Base-by-base conservation (phyloP, 2,888 invertebrate species). In the Hemicrepidius hirtus region DNA sequence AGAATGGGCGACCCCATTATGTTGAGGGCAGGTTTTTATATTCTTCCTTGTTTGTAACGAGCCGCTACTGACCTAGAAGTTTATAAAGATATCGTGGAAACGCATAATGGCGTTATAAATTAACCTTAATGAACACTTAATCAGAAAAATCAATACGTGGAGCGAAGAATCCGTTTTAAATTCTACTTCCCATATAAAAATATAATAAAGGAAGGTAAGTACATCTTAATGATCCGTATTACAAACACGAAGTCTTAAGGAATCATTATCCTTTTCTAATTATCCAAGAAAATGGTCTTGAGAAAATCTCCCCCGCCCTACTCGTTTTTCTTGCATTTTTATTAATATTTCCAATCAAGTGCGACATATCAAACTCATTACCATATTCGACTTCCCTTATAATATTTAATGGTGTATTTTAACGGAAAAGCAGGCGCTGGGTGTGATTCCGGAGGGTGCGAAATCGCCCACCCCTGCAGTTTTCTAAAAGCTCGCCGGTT, bases 91-190 rank as follows among this genome's bases (percentile, higher is more conserved):
- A 53, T 12, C 32, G 28, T 13, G 53, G 12, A 21, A 28, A 32
- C 28, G 53, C 28, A 53, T 53, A 53, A 53, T 53, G 53, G 32
- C 13, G 24, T 12, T 28, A 32, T 53, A 53, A 53, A 53, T 53
- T 53, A 44, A 53, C 53, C 46, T 53, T 53, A 53, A 53, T 53
- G 53, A 53, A 53, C 53, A 53, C 28, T 20, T 53, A 53, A 53
- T 53, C 53, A 28, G 24, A 24, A 21, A 21, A 28, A 53, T 53
- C 53, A 13, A 53, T 53, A 28, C 28, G 24, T 53, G 28, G n/a
- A 32, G 5, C 7, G 16, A 13, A 6, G 13, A 20, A 13, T n/a
- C n/a, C n/a, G n/a, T n/a, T n/a, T 4, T 24, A 12, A 12, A 20
- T 28, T n/a, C 0, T 3, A 20, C 5, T 49, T 49, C 53, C 10